Evolutionary conservation across 2,113 vertebrate species (phyloP).

Genomic region (Okapia johnstoni): DNA sequence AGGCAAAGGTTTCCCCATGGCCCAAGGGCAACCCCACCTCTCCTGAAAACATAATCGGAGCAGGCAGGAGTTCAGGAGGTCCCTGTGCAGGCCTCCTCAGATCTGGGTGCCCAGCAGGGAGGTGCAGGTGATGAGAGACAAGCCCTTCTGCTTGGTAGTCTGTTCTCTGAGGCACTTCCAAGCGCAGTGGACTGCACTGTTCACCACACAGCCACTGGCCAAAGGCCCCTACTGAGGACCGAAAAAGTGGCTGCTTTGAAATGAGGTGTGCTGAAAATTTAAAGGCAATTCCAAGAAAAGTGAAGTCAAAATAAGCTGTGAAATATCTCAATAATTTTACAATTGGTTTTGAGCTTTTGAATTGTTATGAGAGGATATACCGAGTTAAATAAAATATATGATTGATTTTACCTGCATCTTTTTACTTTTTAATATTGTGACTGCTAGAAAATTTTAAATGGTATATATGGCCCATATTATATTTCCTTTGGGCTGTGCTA

Average conservation of each 20-base stretch:
- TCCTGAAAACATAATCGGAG: not conserved
- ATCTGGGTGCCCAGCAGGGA: not conserved
- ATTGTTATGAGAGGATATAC: not conserved
- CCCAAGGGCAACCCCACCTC: not conserved
- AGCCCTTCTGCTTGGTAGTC: not conserved
- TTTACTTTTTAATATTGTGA: not conserved
- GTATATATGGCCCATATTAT: not conserved
- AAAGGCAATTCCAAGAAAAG: not conserved
- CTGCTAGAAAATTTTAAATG: not conserved
- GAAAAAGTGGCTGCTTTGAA: not conserved
- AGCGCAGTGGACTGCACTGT: accelerated
- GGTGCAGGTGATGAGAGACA: not conserved
- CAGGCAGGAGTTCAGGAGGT: not conserved
- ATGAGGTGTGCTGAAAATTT: not conserved
- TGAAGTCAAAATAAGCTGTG: not conserved
- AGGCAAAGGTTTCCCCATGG: not conserved
- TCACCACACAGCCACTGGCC: not conserved
- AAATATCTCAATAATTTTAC: not conserved
- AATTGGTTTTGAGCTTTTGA: not conserved
- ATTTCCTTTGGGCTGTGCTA: not conserved
- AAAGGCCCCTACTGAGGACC: not conserved
- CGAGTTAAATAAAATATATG: not conserved
- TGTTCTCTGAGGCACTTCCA: not conserved
- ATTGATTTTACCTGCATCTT: not conserved
- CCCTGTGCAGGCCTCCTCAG: not conserved